A percentile compares a stretch with the other conserved stretches of the same genome.
phyloP scores from a whole-genome alignment of 2,113 vertebrate species.

The Heteronetta atricapilla region DNA sequence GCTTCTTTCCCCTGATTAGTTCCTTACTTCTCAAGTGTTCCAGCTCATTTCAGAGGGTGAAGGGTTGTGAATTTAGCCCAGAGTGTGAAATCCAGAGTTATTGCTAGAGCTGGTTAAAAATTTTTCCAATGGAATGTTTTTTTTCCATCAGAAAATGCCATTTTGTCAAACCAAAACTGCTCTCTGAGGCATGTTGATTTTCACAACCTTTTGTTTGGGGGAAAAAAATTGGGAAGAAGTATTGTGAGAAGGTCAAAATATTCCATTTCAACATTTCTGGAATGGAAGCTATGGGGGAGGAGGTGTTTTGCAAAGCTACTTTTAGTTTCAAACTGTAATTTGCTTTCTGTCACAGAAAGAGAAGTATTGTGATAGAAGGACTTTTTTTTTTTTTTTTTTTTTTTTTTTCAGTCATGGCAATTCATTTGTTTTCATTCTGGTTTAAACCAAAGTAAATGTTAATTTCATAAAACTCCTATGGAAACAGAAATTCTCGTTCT shows the following conservation, averaged over 20 bases:
- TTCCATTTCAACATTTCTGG: conserved; percentile 63
- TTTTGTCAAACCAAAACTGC: conserved; percentile 56
- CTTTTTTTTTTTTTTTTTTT: too few relatives aligned
- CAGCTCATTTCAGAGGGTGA: conserved; percentile 40
- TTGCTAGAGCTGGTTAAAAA: conserved; percentile 36
- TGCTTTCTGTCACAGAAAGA: conserved; percentile 3
- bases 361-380: not conserved
- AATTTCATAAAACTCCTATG: not conserved
- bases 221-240: conserved; percentile 29
- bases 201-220: conserved; percentile 67
- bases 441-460: not conserved
- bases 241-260: conserved; percentile 69
- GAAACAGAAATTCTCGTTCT: not conserved
- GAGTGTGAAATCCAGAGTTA: conserved; percentile 62
- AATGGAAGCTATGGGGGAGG: conserved; percentile 2
- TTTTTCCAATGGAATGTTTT: conserved; percentile 58
- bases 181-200: conserved; percentile 60
- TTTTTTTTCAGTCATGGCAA: not conserved
- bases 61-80: conserved; percentile 39
- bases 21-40: conserved; percentile 46
- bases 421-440: not conserved
- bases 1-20: conserved; percentile 32
- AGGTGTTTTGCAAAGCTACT: conserved; percentile 37
- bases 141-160: conserved; percentile 59
- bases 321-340: conserved; percentile 40